Percentiles rank a stretch among this genome's conserved stretches.
Evolutionary conservation across 2,113 vertebrate genomes (phyloP).

Genomic region (Triplophysa siluroides): DNA sequence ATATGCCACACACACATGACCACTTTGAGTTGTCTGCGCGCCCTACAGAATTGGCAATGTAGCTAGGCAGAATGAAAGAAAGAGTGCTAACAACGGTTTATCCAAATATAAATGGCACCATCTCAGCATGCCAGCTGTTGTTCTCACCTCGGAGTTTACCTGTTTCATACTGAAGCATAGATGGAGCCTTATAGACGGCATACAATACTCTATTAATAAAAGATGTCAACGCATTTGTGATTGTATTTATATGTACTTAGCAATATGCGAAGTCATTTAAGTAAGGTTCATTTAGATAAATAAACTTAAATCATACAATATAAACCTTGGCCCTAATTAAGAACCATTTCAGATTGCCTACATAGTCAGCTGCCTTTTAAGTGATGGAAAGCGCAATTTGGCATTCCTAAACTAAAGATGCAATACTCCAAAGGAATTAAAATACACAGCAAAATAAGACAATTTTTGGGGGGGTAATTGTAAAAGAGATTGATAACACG

Average conservation of each 20-base stretch:
- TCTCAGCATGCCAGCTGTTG: constrained; percentile 40
- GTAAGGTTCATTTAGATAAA: background rate
- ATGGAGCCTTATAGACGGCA: constrained; percentile 11
- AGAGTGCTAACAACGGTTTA: constrained; percentile 34
- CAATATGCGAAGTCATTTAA: background rate
- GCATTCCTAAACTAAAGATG: no score
- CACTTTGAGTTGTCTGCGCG: background rate
- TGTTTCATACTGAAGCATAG: constrained; percentile 3
- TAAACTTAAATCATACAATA: no score
- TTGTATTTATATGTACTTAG: background rate
- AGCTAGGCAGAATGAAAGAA: background rate
- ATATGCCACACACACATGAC: constrained; percentile 14
- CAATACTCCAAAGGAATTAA: no score
- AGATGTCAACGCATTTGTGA: constrained; percentile 8
- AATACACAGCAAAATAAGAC: no score
- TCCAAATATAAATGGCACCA: constrained; percentile 51
- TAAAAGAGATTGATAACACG: no score
- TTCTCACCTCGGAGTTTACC: constrained; percentile 16
- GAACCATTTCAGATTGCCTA: no score
- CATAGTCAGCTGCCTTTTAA: no score
- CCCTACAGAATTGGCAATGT: constrained; percentile 29
- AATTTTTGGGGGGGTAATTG: no score
- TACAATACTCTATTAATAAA: constrained; percentile 40
- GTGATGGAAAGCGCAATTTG: no score
- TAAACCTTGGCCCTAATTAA: background rate